Percentiles rank a stretch among this genome's conserved stretches.
Evolutionary conservation across 1,140 invertebrate species (phyloP).

Genomic region (Polypedilum vanderplanki): DNA sequence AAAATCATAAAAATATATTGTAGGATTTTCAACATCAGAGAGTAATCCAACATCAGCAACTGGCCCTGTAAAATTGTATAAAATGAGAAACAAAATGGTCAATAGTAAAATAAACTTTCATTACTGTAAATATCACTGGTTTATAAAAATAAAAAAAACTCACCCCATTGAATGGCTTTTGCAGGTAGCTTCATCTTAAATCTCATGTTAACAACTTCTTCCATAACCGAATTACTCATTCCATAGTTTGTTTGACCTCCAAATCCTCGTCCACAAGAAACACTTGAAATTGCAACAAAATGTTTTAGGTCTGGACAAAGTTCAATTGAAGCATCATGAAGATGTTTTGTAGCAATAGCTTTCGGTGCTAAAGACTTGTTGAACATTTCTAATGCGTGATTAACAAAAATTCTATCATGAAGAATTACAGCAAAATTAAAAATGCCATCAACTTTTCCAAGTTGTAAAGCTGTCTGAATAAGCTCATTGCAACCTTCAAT

Average conservation of each 20-base stretch:
- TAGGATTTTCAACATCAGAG: not conserved
- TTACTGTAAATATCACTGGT: too few relatives aligned
- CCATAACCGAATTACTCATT: not conserved
- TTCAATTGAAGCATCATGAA: slow-evolving; percentile 49
- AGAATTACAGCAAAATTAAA: slow-evolving; percentile 60
- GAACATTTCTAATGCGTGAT: slow-evolving; percentile 44
- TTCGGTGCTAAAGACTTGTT: slow-evolving; percentile 40
- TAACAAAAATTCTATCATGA: slow-evolving; percentile 43
- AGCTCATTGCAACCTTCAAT: slow-evolving; percentile 48
- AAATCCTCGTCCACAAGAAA: not conserved
- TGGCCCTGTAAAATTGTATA: too few relatives aligned
- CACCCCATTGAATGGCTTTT: not conserved
- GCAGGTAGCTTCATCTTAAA: not conserved
- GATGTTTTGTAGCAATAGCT: slow-evolving; percentile 45
- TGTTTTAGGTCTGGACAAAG: slow-evolving; percentile 39
- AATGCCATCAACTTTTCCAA: slow-evolving; percentile 63
- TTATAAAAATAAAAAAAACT: too few relatives aligned
- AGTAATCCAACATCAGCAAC: not conserved
- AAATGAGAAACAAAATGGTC: too few relatives aligned
- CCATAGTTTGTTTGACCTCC: not conserved
- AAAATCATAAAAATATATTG: not conserved
- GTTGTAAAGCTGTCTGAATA: slow-evolving; percentile 48
- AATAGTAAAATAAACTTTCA: too few relatives aligned
- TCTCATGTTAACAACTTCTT: not conserved
- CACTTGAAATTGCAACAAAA: not conserved